A percentile compares a stretch with the other conserved stretches of the same genome.
phyloP scores from a whole-genome alignment of 30 jellyfish, hydroid and myxozoan genomes.

The Cassiopea xamachana region DNA sequence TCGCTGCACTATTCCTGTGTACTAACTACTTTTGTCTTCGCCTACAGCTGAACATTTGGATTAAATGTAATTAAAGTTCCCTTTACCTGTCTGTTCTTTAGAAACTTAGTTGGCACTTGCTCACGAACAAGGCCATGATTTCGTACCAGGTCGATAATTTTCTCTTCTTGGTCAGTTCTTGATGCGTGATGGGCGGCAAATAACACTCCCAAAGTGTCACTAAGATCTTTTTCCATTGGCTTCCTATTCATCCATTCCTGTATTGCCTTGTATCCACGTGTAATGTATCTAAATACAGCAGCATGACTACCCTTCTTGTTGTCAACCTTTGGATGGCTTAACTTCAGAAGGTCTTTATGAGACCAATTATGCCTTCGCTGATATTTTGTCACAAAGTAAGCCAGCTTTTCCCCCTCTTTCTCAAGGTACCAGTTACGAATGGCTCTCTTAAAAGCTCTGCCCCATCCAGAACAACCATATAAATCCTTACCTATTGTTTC shows the following conservation, averaged over 20 bases:
- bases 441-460: conserved; percentile 66
- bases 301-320: not conserved
- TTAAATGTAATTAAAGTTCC: too few relatives aligned
- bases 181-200: conserved; percentile 26
- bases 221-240: conserved; percentile 1
- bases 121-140: conserved; percentile 64
- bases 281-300: not conserved
- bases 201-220: conserved; percentile 5
- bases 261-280: not conserved
- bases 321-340: conserved; percentile 54
- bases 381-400: conserved; percentile 65
- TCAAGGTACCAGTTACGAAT: conserved; percentile 49
- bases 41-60: not conserved
- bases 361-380: conserved; percentile 75
- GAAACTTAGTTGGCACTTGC: conserved; percentile 67
- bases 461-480: conserved; percentile 51
- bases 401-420: conserved; percentile 31
- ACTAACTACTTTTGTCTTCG: not conserved
- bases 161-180: conserved; percentile 32
- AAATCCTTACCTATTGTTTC: conserved; percentile 26
- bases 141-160: conserved; percentile 23
- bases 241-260: not conserved
- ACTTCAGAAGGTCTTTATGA: conserved; percentile 60
- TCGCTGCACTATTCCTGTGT: not conserved
- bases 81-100: conserved; percentile 21